Base-by-base conservation (phyloP, 1,140 invertebrate species). In the Pseudomyrmex concolor region DNA sequence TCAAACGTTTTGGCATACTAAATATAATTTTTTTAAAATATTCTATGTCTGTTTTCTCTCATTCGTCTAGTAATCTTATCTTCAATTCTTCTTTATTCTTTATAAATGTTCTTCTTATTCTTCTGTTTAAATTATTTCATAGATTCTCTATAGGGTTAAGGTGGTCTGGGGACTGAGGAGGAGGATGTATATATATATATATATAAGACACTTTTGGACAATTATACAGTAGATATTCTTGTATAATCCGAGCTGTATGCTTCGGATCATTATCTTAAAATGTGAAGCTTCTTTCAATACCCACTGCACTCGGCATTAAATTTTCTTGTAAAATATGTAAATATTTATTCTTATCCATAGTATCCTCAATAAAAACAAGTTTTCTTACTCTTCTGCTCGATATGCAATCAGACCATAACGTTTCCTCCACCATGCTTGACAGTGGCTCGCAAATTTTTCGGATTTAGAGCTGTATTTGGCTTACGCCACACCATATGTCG, bases 361-460 rank as follows among this genome's bases (percentile, higher is more conserved):
- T 93, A 13, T 83, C 89, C 22, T 92, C 78, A 66, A 94, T 90
- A 78, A 90, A 87, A 10, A 78, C 51, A 10, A 94, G 34, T 62
- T 88, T 87, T 43, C 90, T 90, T 9, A 90, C 87, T 9, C 92
- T 91, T 54, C 62, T n/a, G 2, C 72, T 66, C 45, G 86, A 60
- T 84, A 94, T 93, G 82, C 82, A 93, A 0, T 90, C 91, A 94
- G 15, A 92, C 84, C 89, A 94, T 90, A 5, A 93, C 67, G 9
- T 51, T 71, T 34, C 90, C 84, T 34, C 88, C 90, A 43, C 91
- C 90, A 72, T 92, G 90, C 83, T 93, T 93, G 1, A 93, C 83
- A 1, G 92, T 93, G 80, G 19, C 25, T 13, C 2, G n/a, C 54
- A 55, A 7, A 7, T 55, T 55, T 15, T 55, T 55, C 3, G 15